Conservation (phyloP, 2,888 invertebrate genomes). For the Mythimna lalbum region DNA sequence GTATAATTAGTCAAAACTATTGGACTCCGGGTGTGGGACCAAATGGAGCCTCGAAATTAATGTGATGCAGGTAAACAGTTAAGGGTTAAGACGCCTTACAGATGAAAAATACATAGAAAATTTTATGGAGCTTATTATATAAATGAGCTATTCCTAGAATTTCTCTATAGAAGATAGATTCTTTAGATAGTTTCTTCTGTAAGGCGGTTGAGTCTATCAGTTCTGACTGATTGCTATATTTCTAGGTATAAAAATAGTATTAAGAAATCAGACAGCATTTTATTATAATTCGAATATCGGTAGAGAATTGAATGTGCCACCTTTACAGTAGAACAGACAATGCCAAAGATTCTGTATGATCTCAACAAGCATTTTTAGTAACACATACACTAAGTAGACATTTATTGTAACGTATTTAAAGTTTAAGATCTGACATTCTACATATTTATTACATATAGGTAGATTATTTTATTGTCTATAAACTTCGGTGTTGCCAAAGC, state of each 20-base stretch:
- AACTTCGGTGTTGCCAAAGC: slow-evolving; percentile 71
- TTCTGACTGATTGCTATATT: slow-evolving; percentile 55
- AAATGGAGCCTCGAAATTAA: slow-evolving; percentile 31
- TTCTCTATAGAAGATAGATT: background rate
- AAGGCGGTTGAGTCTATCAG: slow-evolving; percentile 44
- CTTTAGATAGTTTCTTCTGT: slow-evolving; percentile 18
- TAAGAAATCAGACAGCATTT: slow-evolving; percentile 58
- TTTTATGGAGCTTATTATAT: background rate
- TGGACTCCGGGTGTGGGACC: slow-evolving; percentile 59
- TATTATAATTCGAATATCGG: slow-evolving; percentile 41
- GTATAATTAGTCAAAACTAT: slow-evolving; percentile 52
- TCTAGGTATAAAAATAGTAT: slow-evolving; percentile 36
- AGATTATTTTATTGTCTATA: slow-evolving; percentile 49
- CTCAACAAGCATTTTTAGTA: slow-evolving; percentile 64
- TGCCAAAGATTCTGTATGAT: slow-evolving; percentile 65
- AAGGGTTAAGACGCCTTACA: slow-evolving; percentile 33
- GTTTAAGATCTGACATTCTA: slow-evolving; percentile 57
- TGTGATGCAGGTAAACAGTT: slow-evolving; percentile 7
- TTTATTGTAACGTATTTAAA: slow-evolving; percentile 43
- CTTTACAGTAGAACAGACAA: slow-evolving; percentile 58
- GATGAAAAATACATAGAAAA: background rate
- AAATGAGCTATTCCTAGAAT: background rate
- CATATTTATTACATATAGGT: slow-evolving; percentile 32
- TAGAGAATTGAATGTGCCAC: slow-evolving; percentile 65
- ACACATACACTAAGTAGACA: slow-evolving; percentile 45